Base-by-base conservation (phyloP, 2,113 vertebrate species). In the Atrichornis clamosus region DNA sequence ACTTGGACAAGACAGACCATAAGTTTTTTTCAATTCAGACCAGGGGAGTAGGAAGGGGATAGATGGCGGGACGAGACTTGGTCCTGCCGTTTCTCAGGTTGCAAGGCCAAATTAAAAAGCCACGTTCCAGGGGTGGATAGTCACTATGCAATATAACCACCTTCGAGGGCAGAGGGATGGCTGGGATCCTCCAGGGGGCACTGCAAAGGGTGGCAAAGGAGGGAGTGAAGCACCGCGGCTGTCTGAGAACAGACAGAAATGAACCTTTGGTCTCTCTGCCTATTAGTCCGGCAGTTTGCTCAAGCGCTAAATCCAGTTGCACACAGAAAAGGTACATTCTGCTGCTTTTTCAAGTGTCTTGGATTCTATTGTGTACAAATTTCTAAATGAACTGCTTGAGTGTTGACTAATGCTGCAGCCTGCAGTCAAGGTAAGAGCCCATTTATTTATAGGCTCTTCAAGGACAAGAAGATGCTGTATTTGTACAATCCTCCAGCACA, bases 381-480 rank as follows among this genome's bases (percentile, higher is more conserved):
- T 97, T 96, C 94, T 93, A 96, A 97, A 97, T 93, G 92, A 96
- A 96, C 87, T 96, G 78, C 94, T 93, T 80, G 89, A 96, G 84
- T 96, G 95, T 97, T 96, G 96, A 97, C 96, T 96, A 97, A 97
- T 85, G 88, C 95, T 87, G 86, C 94, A 94, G 96, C 90, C 95
- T 91, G 91, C 74, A 96, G 95, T 96, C 96, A 95, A 95, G 93
- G 95, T 94, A 97, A 97, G 92, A 92, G 95, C 93, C 84, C 79
- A 78, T 97, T 96, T 97, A 97, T 97, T 97, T 97, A 96, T 92
- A 94, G 67, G 70, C 93, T 93, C 95, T 97, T 96, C 96, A 97
- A 96, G 96, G 96, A 96, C 95, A 93, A 92, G 96, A 75, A 92
- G 84, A 95, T n/a, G 75, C 87, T 82, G 88, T 94, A 93, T 97